Conservation (phyloP, 1,140 invertebrate genomes). For the Centruroides vittatus region DNA sequence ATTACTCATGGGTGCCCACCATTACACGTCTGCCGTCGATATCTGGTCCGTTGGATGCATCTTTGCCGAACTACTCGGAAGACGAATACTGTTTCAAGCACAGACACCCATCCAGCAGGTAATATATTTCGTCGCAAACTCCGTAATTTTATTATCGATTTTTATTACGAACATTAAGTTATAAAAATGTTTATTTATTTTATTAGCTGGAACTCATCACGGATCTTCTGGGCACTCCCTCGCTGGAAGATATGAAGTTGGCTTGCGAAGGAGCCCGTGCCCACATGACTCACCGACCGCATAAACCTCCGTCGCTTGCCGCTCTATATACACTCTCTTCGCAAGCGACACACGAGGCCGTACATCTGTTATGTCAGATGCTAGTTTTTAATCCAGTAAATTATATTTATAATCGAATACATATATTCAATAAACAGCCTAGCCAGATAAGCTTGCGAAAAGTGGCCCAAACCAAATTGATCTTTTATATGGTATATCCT, state of each 20-base stretch:
- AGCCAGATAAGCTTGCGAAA: no score
- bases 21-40: constrained; percentile 93
- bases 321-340: constrained; percentile 79
- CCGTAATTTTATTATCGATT: background rate
- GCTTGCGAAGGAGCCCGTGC: constrained; percentile 89
- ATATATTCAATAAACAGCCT: background rate
- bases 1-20: constrained; percentile 93
- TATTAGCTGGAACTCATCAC: constrained; percentile 86
- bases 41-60: constrained; percentile 99
- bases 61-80: constrained; percentile 87
- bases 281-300: constrained; percentile 77
- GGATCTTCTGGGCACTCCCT: constrained; percentile 86
- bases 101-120: constrained; percentile 88
- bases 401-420: constrained; percentile 14
- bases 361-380: constrained; percentile 93
- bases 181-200: background rate
- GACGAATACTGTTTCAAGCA: constrained; percentile 94
- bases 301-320: constrained; percentile 73
- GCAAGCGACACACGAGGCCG: constrained; percentile 90
- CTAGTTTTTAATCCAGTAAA: constrained; percentile 92
- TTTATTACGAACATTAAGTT: background rate
- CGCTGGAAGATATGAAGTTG: constrained; percentile 81
- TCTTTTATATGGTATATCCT: no score
- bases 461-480: no score
- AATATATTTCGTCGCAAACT: constrained; percentile 1